Evolutionary conservation across 2,797 vertebrate genomes (phyloP).

Genomic region (Neostethus bicornis): DNA sequence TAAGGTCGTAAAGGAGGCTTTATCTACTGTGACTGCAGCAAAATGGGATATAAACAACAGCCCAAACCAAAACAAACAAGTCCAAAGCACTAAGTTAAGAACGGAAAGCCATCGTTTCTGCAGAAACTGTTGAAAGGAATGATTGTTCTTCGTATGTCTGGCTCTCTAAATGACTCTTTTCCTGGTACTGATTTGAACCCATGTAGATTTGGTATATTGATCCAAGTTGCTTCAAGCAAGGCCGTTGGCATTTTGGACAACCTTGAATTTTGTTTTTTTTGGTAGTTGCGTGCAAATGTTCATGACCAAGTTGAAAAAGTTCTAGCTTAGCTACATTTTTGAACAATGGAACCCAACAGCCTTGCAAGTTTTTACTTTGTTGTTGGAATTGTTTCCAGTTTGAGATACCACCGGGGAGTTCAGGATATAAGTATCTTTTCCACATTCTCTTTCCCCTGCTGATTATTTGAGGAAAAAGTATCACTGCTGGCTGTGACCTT

Average conservation of each 20-base stretch:
- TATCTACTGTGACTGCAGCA: background rate
- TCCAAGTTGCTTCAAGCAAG: background rate
- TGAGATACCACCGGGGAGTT: background rate
- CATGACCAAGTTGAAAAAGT: background rate
- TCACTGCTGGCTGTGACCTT: slow-evolving; percentile 18
- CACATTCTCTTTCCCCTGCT: slow-evolving; percentile 13
- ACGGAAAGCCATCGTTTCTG: background rate
- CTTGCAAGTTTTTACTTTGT: background rate
- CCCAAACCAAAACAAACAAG: background rate
- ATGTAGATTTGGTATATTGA: background rate
- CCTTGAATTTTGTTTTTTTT: background rate
- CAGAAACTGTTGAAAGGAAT: background rate
- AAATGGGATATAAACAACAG: slow-evolving; percentile 1
- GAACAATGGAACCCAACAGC: background rate
- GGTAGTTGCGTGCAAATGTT: background rate
- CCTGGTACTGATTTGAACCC: background rate
- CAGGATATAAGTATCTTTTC: background rate
- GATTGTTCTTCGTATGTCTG: background rate
- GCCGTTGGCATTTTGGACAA: background rate
- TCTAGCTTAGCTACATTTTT: background rate
- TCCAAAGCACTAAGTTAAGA: background rate
- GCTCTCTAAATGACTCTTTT: background rate
- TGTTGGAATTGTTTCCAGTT: slow-evolving; percentile 1
- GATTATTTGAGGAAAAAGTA: slow-evolving; percentile 3
- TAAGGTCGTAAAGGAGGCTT: background rate